These are phyloP conservation scores for Pachyramphus minor DNA, from an alignment of 2,113 vertebrate species.

Conservation along the genomic window DNA sequence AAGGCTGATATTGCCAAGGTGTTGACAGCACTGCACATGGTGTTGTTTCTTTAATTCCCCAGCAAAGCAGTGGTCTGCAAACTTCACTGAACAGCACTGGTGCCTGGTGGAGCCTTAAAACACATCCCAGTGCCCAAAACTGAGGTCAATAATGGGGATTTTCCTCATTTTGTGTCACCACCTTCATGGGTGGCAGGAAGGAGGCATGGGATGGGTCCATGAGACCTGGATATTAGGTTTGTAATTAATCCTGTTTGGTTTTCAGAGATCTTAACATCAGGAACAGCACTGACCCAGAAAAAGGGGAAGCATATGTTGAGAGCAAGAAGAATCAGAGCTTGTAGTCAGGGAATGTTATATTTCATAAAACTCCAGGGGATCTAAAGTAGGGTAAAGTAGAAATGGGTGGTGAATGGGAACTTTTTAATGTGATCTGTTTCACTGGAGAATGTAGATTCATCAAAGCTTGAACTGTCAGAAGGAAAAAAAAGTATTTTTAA, in stretches of 20 bases:
- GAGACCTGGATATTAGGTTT: not conserved
- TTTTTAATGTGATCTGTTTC: not conserved
- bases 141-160: not conserved
- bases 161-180: not conserved
- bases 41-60: constrained; percentile 56
- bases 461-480: not conserved
- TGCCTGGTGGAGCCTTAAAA: not conserved
- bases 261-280: not conserved
- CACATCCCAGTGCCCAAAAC: accelerated
- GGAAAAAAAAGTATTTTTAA: not conserved
- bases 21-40: constrained; percentile 70
- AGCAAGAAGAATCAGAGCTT: not conserved
- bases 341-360: not conserved
- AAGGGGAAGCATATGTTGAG: not conserved
- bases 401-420: not conserved
- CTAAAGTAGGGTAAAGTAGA: not conserved
- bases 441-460: not conserved
- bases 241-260: not conserved
- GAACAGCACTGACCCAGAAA: not conserved
- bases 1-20: constrained; percentile 78
- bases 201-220: accelerated
- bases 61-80: constrained; percentile 24
- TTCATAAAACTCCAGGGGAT: not conserved
- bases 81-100: not conserved
- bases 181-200: not conserved